Conservation (phyloP, 1,140 invertebrate species). For the Ephestia elutella region DNA sequence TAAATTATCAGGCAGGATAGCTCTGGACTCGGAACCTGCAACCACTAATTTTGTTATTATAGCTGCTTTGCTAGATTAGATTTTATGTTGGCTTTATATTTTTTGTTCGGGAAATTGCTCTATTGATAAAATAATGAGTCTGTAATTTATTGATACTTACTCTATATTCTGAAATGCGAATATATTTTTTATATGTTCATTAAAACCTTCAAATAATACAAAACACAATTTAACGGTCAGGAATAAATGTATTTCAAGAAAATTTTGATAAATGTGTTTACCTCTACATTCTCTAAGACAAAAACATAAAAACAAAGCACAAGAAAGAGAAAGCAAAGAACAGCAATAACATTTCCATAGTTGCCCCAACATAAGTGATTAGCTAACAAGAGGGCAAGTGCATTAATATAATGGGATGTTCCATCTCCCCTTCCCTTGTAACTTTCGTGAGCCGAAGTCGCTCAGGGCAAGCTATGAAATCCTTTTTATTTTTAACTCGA, state of each 20-base stretch:
- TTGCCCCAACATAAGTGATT: neutral
- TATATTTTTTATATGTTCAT: too few species aligned
- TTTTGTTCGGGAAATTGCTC: too few species aligned
- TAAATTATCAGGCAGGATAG: neutral
- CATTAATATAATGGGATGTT: conserved; percentile 4
- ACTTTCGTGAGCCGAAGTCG: neutral
- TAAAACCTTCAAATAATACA: too few species aligned
- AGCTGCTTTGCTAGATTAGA: neutral
- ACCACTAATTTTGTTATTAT: conserved; percentile 2
- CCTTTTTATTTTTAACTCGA: neutral
- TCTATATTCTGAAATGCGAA: too few species aligned
- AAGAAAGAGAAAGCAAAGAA: neutral
- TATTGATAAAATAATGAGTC: too few species aligned
- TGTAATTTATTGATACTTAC: too few species aligned
- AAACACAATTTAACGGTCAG: too few species aligned
- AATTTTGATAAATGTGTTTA: too few species aligned
- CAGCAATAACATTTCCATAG: neutral
- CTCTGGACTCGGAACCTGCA: neutral
- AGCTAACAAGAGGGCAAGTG: conserved; percentile 3
- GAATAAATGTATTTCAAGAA: too few species aligned
- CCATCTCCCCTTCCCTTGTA: neutral
- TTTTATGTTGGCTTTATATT: neutral
- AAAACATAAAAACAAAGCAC: neutral
- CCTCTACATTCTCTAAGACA: too few species aligned
- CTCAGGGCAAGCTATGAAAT: neutral